Evolutionary conservation across 2,113 vertebrate species (phyloP).

Genomic region (Calyptommatus sinebrachiatus): DNA sequence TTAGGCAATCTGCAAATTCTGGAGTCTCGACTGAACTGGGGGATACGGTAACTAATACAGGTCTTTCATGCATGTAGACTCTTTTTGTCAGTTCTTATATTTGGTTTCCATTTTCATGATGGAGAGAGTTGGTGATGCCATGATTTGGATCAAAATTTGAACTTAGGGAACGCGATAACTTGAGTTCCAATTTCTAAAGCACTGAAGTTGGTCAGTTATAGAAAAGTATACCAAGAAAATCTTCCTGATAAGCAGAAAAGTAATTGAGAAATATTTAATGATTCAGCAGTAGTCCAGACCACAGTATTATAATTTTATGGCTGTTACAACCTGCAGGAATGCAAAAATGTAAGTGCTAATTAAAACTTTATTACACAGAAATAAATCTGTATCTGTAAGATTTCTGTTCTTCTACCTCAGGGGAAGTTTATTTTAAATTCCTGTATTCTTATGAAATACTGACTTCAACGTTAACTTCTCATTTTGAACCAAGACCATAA

Average conservation of each 20-base stretch:
- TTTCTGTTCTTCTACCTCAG: conserved; percentile 12
- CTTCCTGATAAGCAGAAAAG: conserved; percentile 7
- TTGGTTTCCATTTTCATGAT: no score
- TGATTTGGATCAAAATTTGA: no score
- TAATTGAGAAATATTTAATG: conserved; percentile 19
- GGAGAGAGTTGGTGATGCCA: no score
- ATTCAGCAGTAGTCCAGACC: conserved; percentile 18
- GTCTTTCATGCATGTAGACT: neutral
- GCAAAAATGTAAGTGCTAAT: conserved; percentile 38
- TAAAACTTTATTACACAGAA: conserved; percentile 37
- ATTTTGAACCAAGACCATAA: conserved; percentile 11
- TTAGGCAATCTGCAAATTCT: no score
- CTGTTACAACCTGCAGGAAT: conserved; percentile 24
- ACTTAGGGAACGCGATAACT: no score
- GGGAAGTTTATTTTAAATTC: conserved; percentile 28
- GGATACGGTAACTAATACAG: neutral
- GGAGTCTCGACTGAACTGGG: no score
- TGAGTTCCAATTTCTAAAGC: neutral
- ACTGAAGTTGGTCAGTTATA: neutral
- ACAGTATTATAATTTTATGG: conserved; percentile 30
- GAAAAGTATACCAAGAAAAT: conserved; percentile 8
- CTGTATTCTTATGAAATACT: conserved; percentile 17
- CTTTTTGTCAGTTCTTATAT: no score
- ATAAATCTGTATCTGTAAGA: conserved; percentile 30
- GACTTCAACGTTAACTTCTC: conserved; percentile 10